Conservation (phyloP, 2,113 vertebrate genomes). For the Seriola aureovittata region DNA sequence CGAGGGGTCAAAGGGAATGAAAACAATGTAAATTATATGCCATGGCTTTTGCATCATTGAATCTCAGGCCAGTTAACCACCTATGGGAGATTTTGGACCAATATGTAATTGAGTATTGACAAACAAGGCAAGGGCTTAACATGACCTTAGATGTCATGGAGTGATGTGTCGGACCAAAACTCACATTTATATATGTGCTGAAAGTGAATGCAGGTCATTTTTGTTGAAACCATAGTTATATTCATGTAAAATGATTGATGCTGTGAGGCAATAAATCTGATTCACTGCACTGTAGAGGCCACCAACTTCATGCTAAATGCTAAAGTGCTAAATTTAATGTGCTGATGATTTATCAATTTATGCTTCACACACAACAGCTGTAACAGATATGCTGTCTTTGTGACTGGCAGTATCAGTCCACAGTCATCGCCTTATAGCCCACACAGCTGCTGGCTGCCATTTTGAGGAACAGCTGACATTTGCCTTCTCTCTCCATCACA, state of each 20-base stretch:
- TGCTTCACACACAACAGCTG: slow-evolving; percentile 12
- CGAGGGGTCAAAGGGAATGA: background rate
- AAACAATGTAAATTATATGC: background rate
- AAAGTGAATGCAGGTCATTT: background rate
- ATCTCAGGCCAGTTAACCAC: background rate
- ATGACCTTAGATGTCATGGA: background rate
- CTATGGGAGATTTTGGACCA: too few species aligned
- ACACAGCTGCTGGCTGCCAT: slow-evolving; percentile 77
- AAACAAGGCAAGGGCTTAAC: background rate
- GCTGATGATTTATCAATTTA: slow-evolving; percentile 6
- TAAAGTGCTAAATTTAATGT: background rate
- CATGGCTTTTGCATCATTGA: background rate
- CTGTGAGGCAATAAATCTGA: background rate
- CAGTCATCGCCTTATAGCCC: slow-evolving; percentile 49
- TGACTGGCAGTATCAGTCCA: slow-evolving; percentile 48
- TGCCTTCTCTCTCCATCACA: slow-evolving; percentile 81
- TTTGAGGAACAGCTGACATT: slow-evolving; percentile 83
- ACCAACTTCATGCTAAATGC: background rate
- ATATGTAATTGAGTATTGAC: too few species aligned
- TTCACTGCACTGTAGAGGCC: background rate
- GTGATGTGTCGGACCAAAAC: background rate
- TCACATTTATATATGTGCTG: background rate
- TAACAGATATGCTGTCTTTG: slow-evolving; percentile 33
- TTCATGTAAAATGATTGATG: slow-evolving; percentile 2
- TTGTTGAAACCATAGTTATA: background rate